A percentile compares a stretch with the other conserved stretches of the same genome.
Evolutionary conservation across 2,113 vertebrate genomes (phyloP).

Genomic region (Cochlearius cochlearius): DNA sequence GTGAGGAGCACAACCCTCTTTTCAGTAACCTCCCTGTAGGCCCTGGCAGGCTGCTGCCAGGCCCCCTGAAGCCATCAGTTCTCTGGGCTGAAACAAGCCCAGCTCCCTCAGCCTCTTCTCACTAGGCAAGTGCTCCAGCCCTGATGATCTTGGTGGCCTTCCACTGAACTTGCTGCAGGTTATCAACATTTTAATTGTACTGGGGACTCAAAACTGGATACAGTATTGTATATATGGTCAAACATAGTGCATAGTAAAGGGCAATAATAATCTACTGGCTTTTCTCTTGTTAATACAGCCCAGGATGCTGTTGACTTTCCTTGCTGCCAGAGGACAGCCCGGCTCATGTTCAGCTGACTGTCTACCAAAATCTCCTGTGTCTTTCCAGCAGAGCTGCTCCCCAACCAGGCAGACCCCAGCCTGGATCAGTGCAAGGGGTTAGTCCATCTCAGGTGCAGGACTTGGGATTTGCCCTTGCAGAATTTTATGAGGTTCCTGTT

Average conservation of each 20-base stretch:
- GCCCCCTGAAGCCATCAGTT: not conserved
- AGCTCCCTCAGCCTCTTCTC: not conserved
- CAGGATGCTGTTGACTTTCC: not conserved
- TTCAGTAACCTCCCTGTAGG: fast-evolving
- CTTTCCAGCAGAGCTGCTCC: not conserved
- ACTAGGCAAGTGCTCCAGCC: not conserved
- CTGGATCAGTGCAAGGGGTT: not conserved
- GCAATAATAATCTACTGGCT: fast-evolving
- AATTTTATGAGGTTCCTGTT: not conserved
- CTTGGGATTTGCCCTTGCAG: not conserved
- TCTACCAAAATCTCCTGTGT: fast-evolving
- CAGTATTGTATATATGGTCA: not conserved
- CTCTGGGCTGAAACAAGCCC: not conserved
- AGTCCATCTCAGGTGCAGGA: not conserved
- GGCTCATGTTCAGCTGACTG: not conserved
- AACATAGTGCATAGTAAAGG: not conserved
- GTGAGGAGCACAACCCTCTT: not conserved
- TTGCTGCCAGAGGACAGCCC: not conserved
- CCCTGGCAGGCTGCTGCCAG: not conserved
- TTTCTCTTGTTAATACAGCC: not conserved
- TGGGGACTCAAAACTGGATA: not conserved
- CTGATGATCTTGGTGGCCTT: not conserved
- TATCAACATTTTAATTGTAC: not conserved
- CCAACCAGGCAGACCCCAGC: not conserved
- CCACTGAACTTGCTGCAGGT: not conserved